Percentiles rank a stretch among this genome's conserved stretches.
Conservation (phyloP, 2,113 vertebrate species). For the Neodontobutis hainanensis region DNA sequence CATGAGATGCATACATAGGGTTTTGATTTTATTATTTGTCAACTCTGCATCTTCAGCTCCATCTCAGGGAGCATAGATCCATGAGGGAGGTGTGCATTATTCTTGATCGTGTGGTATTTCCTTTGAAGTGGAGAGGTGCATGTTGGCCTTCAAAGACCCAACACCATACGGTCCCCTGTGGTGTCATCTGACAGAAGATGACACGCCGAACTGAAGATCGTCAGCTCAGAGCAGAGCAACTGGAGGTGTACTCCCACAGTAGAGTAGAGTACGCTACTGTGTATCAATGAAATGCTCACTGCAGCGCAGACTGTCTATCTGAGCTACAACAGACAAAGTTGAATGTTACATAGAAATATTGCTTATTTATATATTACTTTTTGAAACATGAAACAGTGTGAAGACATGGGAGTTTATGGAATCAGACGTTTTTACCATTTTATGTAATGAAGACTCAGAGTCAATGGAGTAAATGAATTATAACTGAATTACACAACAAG, state of each 20-base stretch:
- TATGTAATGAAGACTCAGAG: too few species aligned
- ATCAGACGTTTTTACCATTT: too few species aligned
- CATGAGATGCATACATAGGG: too few species aligned
- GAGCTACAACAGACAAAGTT: conserved; percentile 3
- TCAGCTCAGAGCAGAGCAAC: conserved; percentile 32
- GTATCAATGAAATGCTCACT: conserved; percentile 11
- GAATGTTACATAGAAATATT: not conserved
- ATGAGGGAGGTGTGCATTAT: conserved; percentile 20
- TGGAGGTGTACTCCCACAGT: conserved; percentile 43
- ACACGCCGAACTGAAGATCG: conserved; percentile 49
- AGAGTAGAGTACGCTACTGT: not conserved
- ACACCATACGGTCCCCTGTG: conserved; percentile 14
- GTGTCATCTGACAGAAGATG: conserved; percentile 50
- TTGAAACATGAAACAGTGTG: too few species aligned
- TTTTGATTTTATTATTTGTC: not conserved
- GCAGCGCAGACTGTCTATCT: conserved; percentile 5
- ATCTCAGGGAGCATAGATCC: conserved; percentile 5
- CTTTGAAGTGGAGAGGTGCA: conserved; percentile 65
- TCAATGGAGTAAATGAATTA: too few species aligned
- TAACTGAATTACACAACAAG: too few species aligned
- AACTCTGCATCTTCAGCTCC: conserved; percentile 6
- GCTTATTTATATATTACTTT: conserved; percentile 12
- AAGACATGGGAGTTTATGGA: too few species aligned
- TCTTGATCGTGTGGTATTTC: conserved; percentile 38
- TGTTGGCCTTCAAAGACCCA: conserved; percentile 57